Evolutionary conservation across 2,797 vertebrate species (phyloP).

Genomic region (Halcyon badia): DNA sequence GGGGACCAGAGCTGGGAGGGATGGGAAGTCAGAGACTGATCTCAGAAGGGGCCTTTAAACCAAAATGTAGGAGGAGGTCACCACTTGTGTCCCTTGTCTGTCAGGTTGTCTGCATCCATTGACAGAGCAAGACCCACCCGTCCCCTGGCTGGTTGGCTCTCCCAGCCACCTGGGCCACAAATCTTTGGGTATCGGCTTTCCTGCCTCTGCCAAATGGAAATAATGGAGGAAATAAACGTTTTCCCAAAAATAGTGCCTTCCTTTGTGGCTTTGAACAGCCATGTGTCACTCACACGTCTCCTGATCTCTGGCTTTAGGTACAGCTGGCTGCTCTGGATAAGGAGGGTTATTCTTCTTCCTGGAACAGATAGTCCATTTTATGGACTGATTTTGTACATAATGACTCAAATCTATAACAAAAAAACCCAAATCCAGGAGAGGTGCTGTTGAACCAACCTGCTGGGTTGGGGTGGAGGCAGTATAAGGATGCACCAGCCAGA

Average conservation of each 20-base stretch:
- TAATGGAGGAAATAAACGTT: conserved; percentile 43
- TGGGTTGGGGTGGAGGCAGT: not conserved
- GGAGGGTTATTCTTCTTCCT: not conserved
- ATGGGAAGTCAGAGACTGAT: not conserved
- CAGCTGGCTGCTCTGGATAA: not conserved
- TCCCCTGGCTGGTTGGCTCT: not conserved
- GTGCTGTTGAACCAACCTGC: not conserved
- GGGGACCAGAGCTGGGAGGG: rapidly evolving
- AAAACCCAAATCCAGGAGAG: not conserved
- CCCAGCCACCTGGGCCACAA: not conserved
- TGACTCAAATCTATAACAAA: not conserved
- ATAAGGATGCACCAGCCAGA: not conserved
- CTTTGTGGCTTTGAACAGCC: not conserved
- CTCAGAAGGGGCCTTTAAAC: not conserved
- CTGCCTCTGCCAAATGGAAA: conserved; percentile 18
- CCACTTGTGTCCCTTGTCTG: rapidly evolving
- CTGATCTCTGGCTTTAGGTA: conserved; percentile 28
- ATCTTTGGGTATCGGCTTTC: not conserved
- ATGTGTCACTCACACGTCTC: not conserved
- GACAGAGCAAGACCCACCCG: not conserved
- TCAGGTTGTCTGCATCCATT: not conserved
- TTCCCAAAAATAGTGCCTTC: not conserved
- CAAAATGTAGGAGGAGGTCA: not conserved
- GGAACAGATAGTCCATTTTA: not conserved
- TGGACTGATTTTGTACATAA: not conserved